These are phyloP conservation scores for Tetranychus piercei DNA, from an alignment of 2,888 invertebrate species.

Conservation along the genomic window DNA sequence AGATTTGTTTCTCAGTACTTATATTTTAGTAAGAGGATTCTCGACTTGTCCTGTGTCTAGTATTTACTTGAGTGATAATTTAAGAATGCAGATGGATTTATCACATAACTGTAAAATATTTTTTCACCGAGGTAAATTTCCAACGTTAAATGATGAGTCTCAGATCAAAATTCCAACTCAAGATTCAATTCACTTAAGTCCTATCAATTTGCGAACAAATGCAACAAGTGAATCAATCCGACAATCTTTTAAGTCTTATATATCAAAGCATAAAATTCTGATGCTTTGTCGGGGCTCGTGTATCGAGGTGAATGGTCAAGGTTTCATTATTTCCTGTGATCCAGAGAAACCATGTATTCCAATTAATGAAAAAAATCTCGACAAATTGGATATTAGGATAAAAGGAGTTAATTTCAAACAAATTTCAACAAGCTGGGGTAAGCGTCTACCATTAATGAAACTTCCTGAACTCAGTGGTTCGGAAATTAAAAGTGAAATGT, in stretches of 20 bases:
- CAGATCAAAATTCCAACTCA: not conserved
- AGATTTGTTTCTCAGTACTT: not conserved
- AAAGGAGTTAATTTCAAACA: not conserved
- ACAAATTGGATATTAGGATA: conserved; percentile 2
- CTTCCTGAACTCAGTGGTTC: not conserved
- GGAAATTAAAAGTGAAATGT: not conserved
- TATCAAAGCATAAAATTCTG: not conserved
- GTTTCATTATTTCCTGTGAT: not conserved
- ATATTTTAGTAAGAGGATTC: not conserved
- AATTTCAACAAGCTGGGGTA: not conserved
- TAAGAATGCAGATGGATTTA: not conserved
- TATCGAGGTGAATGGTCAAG: not conserved
- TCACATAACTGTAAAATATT: not conserved
- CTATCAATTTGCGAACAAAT: not conserved
- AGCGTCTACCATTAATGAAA: not conserved
- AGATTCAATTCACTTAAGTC: not conserved
- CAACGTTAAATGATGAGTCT: too few relatives aligned
- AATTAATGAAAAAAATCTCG: not conserved
- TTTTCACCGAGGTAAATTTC: not conserved
- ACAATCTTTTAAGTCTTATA: not conserved
- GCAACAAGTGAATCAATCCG: not conserved
- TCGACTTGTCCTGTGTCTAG: not conserved
- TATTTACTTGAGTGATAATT: not conserved
- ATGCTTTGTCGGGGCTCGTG: not conserved
- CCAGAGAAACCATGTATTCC: not conserved